Percentiles rank a stretch among this genome's conserved stretches.
Conservation (phyloP, 2,113 vertebrate genomes). For the Rhea americana region DNA sequence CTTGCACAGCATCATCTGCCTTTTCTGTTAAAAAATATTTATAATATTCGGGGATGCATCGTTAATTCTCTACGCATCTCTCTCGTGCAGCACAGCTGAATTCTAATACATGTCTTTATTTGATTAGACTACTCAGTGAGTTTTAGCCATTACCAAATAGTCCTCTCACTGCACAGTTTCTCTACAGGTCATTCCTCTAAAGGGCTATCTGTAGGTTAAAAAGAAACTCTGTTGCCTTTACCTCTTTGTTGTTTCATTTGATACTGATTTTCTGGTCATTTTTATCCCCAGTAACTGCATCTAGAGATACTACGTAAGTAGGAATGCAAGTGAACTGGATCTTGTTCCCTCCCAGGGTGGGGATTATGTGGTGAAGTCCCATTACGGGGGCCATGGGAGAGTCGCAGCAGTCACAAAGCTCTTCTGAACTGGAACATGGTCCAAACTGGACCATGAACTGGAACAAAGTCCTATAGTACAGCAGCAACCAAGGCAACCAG, state of each 20-base stretch:
- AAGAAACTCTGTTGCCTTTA: not conserved
- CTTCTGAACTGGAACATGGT: not conserved
- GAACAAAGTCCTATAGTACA: accelerated
- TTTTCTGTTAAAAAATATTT: constrained; percentile 9
- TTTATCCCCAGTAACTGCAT: not conserved
- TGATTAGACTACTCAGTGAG: constrained; percentile 2
- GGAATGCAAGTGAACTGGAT: not conserved
- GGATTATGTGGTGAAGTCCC: not conserved
- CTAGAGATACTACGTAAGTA: not conserved
- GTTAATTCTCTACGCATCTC: not conserved
- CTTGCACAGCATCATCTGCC: not conserved
- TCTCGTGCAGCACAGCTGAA: not conserved
- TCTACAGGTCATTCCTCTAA: not conserved
- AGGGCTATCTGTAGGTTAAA: not conserved
- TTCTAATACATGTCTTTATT: not conserved
- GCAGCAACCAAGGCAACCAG: not conserved
- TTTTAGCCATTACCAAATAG: constrained; percentile 9
- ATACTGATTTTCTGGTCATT: not conserved
- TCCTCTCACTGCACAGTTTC: not conserved
- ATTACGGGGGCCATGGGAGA: not conserved
- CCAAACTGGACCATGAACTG: too few species aligned
- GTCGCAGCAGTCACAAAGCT: not conserved
- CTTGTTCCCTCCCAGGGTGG: not conserved
- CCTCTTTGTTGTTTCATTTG: not conserved
- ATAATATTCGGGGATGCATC: not conserved